Percentiles rank a stretch among this genome's conserved stretches.
phyloP scores from a whole-genome alignment of 2,797 vertebrate genomes.

The Hypotaenidia philippensis region DNA sequence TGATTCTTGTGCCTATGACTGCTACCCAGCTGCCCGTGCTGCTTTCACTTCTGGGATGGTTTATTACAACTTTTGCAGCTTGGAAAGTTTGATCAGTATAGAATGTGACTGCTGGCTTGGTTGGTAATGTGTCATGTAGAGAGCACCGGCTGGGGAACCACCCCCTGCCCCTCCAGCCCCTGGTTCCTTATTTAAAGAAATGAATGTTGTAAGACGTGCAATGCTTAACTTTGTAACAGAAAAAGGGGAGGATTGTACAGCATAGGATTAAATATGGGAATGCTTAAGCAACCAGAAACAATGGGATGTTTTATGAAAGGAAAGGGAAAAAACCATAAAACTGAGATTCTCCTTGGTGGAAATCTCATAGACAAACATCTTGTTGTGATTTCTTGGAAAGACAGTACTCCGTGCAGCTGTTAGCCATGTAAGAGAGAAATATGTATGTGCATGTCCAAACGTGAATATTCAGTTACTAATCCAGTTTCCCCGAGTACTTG shows the following conservation, averaged over 20 bases:
- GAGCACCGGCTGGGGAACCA: background rate
- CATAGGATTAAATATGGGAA: background rate
- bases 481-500: background rate
- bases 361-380: background rate
- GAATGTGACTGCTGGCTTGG: background rate
- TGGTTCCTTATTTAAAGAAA: background rate
- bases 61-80: background rate
- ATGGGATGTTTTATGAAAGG: background rate
- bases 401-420: conserved; percentile 31
- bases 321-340: background rate
- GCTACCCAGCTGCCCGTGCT: background rate
- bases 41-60: background rate
- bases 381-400: conserved; percentile 24
- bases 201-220: background rate
- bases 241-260: background rate
- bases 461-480: conserved; percentile 32
- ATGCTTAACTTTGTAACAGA: background rate
- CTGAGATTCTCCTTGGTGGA: background rate
- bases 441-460: background rate
- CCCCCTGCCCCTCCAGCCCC: background rate
- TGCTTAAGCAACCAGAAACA: background rate
- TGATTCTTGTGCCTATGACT: fast-evolving
- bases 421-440: conserved; percentile 39
- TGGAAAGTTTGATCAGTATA: background rate
- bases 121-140: background rate